Conservation (phyloP, 1,140 invertebrate species). For the Frieseomelitta varia region DNA sequence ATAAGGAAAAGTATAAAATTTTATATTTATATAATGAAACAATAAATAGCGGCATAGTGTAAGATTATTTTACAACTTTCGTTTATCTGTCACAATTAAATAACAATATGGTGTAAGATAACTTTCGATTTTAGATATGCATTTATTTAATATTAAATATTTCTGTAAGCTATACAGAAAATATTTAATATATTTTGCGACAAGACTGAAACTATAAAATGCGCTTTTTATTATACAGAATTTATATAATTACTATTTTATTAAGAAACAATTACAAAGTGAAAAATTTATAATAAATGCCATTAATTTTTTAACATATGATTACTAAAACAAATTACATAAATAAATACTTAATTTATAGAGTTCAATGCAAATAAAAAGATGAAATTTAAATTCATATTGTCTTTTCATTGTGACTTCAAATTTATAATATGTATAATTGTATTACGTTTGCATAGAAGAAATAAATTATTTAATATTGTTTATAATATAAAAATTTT, state of each 20-base stretch:
- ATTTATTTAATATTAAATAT: constrained; percentile 25
- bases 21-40: neutral
- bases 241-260: neutral
- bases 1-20: constrained; percentile 3
- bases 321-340: neutral
- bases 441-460: neutral
- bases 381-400: neutral
- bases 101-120: neutral
- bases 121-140: constrained; percentile 1
- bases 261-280: neutral
- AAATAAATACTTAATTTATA: neutral
- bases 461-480: neutral
- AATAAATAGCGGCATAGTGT: neutral
- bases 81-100: neutral
- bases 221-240: neutral
- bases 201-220: neutral
- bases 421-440: neutral
- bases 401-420: neutral
- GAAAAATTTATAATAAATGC: neutral
- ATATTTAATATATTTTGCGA: neutral
- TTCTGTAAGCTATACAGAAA: neutral
- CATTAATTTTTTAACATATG: neutral
- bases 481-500: neutral
- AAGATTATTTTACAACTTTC: neutral
- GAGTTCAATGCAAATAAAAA: neutral